Percentiles rank a stretch among this genome's conserved stretches.
These are phyloP conservation scores for Chironomus tepperi DNA, from an alignment of 1,140 invertebrate genomes.

Conservation along the genomic window DNA sequence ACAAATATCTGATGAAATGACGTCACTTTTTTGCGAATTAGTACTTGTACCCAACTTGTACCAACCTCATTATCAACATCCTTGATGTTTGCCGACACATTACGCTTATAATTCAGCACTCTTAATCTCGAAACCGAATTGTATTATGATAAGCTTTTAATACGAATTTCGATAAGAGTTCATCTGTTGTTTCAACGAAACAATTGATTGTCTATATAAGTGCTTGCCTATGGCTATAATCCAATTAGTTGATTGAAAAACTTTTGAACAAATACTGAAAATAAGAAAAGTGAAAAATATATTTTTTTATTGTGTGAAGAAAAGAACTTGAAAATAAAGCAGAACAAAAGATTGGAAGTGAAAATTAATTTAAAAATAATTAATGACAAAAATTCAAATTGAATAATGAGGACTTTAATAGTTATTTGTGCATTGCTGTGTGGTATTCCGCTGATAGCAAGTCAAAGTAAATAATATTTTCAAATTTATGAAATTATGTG, in stretches of 20 bases:
- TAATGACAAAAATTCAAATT: background rate
- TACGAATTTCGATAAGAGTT: background rate
- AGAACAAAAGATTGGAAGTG: background rate
- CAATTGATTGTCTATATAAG: conserved; percentile 1
- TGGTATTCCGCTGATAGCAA: background rate
- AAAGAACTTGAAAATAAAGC: background rate
- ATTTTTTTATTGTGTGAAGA: background rate
- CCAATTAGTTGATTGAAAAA: conserved; percentile 14
- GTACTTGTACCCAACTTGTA: too few relatives aligned
- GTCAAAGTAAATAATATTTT: too few relatives aligned
- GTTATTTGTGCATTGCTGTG: background rate
- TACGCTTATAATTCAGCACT: too few relatives aligned
- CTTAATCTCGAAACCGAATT: too few relatives aligned
- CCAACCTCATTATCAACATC: too few relatives aligned
- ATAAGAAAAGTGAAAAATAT: background rate
- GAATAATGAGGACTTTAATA: background rate
- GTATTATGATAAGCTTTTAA: too few relatives aligned
- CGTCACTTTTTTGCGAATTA: too few relatives aligned
- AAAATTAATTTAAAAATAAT: background rate
- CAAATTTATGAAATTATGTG: too few relatives aligned
- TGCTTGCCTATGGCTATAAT: background rate
- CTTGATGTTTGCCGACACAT: too few relatives aligned
- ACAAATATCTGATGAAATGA: too few relatives aligned
- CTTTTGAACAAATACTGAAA: background rate
- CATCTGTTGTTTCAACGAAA: background rate